Percentiles rank a stretch among this genome's conserved stretches.
Conservation (phyloP, 1,140 invertebrate species). For the Oscheius sp. region DNA sequence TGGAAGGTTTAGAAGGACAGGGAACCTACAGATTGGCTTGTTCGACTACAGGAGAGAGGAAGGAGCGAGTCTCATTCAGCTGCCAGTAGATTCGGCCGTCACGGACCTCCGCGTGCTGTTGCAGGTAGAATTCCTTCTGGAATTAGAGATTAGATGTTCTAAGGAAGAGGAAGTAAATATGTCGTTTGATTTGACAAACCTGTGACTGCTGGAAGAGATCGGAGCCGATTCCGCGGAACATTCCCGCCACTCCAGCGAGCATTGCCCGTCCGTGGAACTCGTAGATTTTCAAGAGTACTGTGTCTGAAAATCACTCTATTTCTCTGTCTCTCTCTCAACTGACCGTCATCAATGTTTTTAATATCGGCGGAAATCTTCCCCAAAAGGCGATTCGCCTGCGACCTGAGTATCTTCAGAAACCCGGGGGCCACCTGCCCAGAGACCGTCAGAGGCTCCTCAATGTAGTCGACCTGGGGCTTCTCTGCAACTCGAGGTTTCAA, state of each 20-base stretch:
- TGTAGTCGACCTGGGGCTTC: neutral
- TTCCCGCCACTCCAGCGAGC: no score
- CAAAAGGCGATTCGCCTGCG: neutral
- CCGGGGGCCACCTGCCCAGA: neutral
- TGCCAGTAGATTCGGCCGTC: neutral
- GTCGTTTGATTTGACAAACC: neutral
- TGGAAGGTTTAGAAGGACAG: neutral
- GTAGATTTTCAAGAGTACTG: no score
- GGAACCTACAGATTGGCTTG: neutral
- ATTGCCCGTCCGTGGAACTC: no score
- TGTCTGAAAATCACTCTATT: no score
- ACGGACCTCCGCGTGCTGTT: neutral
- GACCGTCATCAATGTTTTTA: no score
- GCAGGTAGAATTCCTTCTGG: neutral
- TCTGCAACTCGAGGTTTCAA: no score
- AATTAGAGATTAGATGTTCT: neutral
- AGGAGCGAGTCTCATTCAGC: neutral
- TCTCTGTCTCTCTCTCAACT: no score
- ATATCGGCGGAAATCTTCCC: no score
- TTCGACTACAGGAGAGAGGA: neutral
- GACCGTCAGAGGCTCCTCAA: neutral
- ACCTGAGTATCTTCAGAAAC: neutral
- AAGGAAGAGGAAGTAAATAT: neutral
- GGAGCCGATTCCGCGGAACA: no score
- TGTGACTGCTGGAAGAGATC: no score